Evolutionary conservation across 2,113 vertebrate species (phyloP).

Genomic region (Agelaius phoeniceus): DNA sequence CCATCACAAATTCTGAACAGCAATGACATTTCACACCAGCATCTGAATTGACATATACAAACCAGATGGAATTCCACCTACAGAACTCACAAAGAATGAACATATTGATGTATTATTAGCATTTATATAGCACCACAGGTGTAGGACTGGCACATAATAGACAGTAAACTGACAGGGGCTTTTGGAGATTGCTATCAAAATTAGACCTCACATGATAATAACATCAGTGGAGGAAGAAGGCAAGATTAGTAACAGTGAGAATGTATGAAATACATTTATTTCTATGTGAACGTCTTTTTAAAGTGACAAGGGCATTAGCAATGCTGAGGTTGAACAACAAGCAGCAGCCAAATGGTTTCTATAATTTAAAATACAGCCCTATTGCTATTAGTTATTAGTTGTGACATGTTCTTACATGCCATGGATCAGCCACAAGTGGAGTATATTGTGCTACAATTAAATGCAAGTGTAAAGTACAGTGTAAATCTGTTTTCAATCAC

Average conservation of each 20-base stretch:
- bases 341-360: neutral
- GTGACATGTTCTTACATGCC: neutral
- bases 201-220: constrained; percentile 19
- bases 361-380: neutral
- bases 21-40: constrained; percentile 9
- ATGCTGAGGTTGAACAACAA: neutral
- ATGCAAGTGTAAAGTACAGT: neutral
- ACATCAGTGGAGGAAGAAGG: neutral
- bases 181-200: constrained; percentile 5
- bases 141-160: constrained; percentile 47
- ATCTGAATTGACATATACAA: neutral
- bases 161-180: constrained; percentile 31
- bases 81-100: constrained; percentile 18
- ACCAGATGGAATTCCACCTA: constrained; percentile 62
- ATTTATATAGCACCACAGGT: constrained; percentile 46
- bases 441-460: neutral
- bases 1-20: constrained; percentile 12
- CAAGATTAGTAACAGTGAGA: neutral
- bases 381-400: neutral
- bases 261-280: constrained; percentile 12
- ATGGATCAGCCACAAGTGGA: neutral
- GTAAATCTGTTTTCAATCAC: neutral
- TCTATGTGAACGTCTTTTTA: neutral
- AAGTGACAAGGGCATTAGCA: neutral
- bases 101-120: constrained; percentile 44